A percentile compares a stretch with the other conserved stretches of the same genome.
phyloP scores from a whole-genome alignment of 2,113 vertebrate species.

The Diphyllodes magnificus region DNA sequence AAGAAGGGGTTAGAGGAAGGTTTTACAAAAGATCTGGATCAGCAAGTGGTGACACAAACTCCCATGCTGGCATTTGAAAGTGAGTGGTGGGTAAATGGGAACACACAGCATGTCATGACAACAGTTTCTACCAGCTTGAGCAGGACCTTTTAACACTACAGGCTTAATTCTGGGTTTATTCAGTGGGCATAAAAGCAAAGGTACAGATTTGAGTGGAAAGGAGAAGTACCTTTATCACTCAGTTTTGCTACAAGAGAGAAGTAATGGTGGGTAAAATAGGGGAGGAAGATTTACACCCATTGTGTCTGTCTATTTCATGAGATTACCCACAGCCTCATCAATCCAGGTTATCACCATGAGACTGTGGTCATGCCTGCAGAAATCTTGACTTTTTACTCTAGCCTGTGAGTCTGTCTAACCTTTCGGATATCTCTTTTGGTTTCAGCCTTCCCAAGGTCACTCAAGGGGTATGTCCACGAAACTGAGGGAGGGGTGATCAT shows the following conservation, averaged over 20 bases:
- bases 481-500: background rate
- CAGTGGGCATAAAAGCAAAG: background rate
- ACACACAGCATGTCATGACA: fast-evolving
- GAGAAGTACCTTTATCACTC: background rate
- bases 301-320: background rate
- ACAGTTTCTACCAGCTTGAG: background rate
- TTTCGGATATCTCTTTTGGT: background rate
- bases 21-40: background rate
- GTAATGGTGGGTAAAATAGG: background rate
- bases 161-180: background rate
- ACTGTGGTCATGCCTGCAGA: background rate
- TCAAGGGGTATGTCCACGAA: background rate
- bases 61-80: background rate
- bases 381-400: background rate
- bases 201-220: background rate
- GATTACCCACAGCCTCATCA: background rate
- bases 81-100: background rate
- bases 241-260: background rate
- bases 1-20: background rate
- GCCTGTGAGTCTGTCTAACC: background rate
- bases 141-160: background rate
- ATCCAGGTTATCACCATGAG: background rate
- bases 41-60: background rate
- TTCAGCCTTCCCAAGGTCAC: background rate
- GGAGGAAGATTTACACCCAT: background rate